Base-by-base conservation (phyloP, 1,140 invertebrate genomes). In the Teleopsis dalmanni region DNA sequence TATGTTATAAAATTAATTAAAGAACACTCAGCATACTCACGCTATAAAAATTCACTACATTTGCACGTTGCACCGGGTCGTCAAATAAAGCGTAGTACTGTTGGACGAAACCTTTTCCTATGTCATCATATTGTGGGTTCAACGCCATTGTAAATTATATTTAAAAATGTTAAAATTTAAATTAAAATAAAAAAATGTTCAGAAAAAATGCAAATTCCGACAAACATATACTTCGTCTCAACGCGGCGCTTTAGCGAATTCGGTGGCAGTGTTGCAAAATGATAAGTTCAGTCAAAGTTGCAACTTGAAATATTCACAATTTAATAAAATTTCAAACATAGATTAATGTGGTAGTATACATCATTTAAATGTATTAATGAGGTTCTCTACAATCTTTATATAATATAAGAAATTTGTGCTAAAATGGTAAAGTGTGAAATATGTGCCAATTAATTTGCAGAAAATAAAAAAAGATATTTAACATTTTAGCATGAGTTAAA, bases 41-140 rank as follows among this genome's bases (percentile, higher is more conserved):
- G 76, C 91, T 91, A 72, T 95, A 95, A 78, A 95, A 86, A 72
- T 85, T 89, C 44, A 83, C 82, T 62, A 95, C 79, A 72, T 81
- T 86, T 57, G 81, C 76, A 66, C 91, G 79, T 60, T 87, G 83
- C 50, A 74, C 74, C 54, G 85, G 83, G 77, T 95, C 88, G 72
- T 95, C 92, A 67, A 95, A 95, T 55, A 91, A 65, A 27, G 78
- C 77, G 72, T 95, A 95, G 75, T 95, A 95, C 76, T 94, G 90
- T 57, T 90, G 83, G 27, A 93, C 89, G 72, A 95, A 95, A 53
- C 86, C 84, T 75, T 91, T 91, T 47, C 90, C 91, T 64, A 95
- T 94, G 25, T 82, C 85, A 67, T 92, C 88, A 67, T 92, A 95
- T 60, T 88, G 84, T 48, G 84, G 83, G 76, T 95, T 93, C 51